Conservation (phyloP, 2,888 invertebrate species). For the Balanococcus diminutus region DNA sequence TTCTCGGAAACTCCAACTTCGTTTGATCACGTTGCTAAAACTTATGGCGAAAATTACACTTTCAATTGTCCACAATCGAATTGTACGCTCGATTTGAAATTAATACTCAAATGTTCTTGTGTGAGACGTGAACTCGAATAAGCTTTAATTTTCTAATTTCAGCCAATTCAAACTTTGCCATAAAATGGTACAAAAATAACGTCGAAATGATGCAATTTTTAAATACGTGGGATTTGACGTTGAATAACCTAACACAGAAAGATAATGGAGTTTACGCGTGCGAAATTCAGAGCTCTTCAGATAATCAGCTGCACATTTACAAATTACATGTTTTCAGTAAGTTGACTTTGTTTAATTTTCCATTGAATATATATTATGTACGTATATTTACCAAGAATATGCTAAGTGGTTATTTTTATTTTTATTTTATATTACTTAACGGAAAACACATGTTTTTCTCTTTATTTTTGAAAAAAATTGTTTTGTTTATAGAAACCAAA, state of each 20-base stretch:
- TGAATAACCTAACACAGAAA: neutral
- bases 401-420: neutral
- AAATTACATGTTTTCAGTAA: conserved; percentile 48
- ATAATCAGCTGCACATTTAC: neutral
- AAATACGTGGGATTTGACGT: neutral
- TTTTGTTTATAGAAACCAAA: conserved; percentile 56
- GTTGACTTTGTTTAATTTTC: neutral
- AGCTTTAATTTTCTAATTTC: neutral
- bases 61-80: neutral
- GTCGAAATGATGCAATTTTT: neutral
- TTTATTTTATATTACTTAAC: neutral
- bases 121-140: neutral
- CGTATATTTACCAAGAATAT: neutral
- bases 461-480: neutral
- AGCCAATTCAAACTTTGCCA: neutral
- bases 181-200: neutral
- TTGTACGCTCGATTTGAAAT: neutral
- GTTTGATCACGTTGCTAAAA: neutral
- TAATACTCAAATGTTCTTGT: neutral
- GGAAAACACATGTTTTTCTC: neutral
- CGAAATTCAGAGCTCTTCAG: neutral
- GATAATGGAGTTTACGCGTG: conserved; percentile 16
- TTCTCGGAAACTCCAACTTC: neutral
- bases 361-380: neutral
- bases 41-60: neutral